A percentile compares a stretch with the other conserved stretches of the same genome.
Evolutionary conservation across 2,888 invertebrate genomes (phyloP).

Genomic region (Didymodactylos carnosus): DNA sequence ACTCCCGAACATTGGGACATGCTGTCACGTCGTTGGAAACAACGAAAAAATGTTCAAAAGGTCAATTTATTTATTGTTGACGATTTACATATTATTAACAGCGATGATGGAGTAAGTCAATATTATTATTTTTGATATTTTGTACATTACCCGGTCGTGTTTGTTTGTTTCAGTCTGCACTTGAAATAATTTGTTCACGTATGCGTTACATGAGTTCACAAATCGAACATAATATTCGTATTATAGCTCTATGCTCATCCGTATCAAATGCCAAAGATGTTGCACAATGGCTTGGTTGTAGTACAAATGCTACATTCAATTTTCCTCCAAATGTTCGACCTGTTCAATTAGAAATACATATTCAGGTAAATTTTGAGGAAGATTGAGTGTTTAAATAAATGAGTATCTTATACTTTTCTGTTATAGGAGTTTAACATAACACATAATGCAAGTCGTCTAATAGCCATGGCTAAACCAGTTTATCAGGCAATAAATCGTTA

Average conservation of each 20-base stretch:
- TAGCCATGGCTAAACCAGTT: slow-evolving; percentile 91
- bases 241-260: slow-evolving; percentile 77
- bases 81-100: slow-evolving; percentile 57
- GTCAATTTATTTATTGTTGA: slow-evolving; percentile 87
- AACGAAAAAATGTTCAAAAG: slow-evolving; percentile 89
- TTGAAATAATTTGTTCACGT: slow-evolving; percentile 74
- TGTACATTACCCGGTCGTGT: background rate
- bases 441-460: slow-evolving; percentile 79
- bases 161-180: slow-evolving; percentile 45
- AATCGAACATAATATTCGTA: slow-evolving; percentile 53
- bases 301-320: slow-evolving; percentile 78
- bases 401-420: background rate
- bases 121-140: slow-evolving; percentile 19
- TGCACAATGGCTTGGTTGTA: slow-evolving; percentile 85
- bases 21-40: slow-evolving; percentile 89
- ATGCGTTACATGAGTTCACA: slow-evolving; percentile 85
- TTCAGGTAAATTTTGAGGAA: slow-evolving; percentile 43
- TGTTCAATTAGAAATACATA: slow-evolving; percentile 76
- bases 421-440: slow-evolving; percentile 51
- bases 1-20: slow-evolving; percentile 99
- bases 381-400: too few relatives aligned
- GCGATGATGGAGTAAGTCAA: slow-evolving; percentile 33
- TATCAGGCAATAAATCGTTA: slow-evolving; percentile 72
- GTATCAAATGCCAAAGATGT: slow-evolving; percentile 83
- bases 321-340: slow-evolving; percentile 95